Base-by-base conservation (phyloP, 1,140 invertebrate species). In the Drosophila funebris region DNA sequence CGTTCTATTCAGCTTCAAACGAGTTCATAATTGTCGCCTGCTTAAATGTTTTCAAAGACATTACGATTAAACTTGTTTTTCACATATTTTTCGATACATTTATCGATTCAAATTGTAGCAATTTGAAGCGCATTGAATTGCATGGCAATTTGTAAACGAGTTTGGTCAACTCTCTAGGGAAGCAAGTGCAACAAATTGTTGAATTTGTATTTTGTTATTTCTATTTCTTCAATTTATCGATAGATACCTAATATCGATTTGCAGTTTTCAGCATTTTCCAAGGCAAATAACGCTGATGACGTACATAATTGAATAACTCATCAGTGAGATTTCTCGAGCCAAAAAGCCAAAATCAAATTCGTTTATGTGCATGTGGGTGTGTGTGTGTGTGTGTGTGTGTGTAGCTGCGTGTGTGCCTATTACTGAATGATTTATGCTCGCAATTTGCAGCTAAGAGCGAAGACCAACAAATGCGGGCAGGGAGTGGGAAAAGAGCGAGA, bases 351-450 rank as follows among this genome's bases (percentile, higher is more conserved):
- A 75, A 64, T 66, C 37, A 61, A 75, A 78, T 46, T 41, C 62
- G 71, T 61, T 76, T 70, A 41, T 61, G 56, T 41, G 58, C 68
- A 31, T 27, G 7, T 50, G 31, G 44, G 44, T 41, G 33, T 18
- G 44, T 41, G 33, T 18, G 31, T 44, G 31, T 31, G 66, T 53
- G 27, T 37, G 16, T 39, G 29, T 57, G 20, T 24, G 8, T 48
- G 22, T 31, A 14, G 13, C 16, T 69, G 60, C 56, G 20, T 78
- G 66, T 68, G 72, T 44, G 64, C 77, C 73, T 81, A 85, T 85
- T 85, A 81, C 73, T 54, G 11, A 27, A 78, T 70, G 73, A 85
- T 85, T 85, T 87, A 85, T 85, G 77, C 68, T 62, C 69, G 56
- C 64, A 71, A 81, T 81, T 77, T 81, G 81, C 73, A 66, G 73